Base-by-base conservation (phyloP, 2,888 invertebrate species). In the Glyphotaelius pellucidus region DNA sequence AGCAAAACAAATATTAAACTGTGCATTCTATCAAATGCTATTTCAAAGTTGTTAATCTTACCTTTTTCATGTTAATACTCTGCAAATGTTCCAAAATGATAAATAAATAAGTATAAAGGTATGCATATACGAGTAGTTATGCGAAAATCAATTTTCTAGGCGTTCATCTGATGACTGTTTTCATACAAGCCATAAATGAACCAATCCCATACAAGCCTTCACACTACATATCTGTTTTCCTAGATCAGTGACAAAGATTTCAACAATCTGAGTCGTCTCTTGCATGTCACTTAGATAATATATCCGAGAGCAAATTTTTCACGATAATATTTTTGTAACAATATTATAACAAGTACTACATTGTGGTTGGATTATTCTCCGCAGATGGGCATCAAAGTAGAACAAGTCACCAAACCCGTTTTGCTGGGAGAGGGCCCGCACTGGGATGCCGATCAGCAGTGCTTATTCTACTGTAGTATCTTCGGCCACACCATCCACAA, bases 341-440 rank as follows among this genome's bases (percentile, higher is more conserved):
- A 67, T 67, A 67, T 2, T 52, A 25, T n/a, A 19, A 67, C 5
- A 52, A 52, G 52, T 67, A 67, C 2, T 25, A 25, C 83, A 15
- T 19, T 35, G 83, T 35, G 35, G 35, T 83, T 83, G 32, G 19
- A 83, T 83, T 83, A 83, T 83, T 83, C 19, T 25, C 35, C 83
- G 11, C 19, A 91, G 91, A 96, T 96, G 96, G 94, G 95, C 89
- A 95, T 95, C 1, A 93, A 94, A 88, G 95, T 96, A 81, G 95
- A 95, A 93, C 94, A 95, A 47, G 95, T 96, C 93, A 96, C 96
- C 14, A 94, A 95, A 92, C 95, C 96, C 2, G 96, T 96, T 93
- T 95, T 95, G 94, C 95, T 97, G 89, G 97, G 97, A 92, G 98
- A 98, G 95, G 97, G 97, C 31, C 98, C 98, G 0, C 97, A 97